Percentiles rank a stretch among this genome's conserved stretches.
These are phyloP conservation scores for Sinocyclocheilus maitianheensis DNA, from an alignment of 2,113 vertebrate species.

Conservation along the genomic window DNA sequence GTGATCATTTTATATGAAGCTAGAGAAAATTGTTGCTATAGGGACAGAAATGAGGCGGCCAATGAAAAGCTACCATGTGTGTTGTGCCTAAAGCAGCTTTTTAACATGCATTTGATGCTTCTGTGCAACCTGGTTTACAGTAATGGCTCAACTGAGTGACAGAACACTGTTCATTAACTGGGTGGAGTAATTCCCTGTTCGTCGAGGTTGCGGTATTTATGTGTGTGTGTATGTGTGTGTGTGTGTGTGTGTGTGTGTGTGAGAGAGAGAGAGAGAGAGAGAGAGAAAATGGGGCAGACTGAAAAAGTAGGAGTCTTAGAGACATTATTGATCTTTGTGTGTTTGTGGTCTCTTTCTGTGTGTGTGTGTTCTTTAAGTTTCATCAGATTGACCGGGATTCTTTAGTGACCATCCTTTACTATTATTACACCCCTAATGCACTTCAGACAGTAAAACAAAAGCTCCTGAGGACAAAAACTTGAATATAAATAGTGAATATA, in stretches of 20 bases:
- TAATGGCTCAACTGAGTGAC: conserved; percentile 22
- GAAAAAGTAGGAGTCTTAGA: not conserved
- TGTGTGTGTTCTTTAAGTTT: not conserved
- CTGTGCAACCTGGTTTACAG: conserved; percentile 12
- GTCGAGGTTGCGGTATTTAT: conserved; percentile 28
- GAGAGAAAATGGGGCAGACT: conserved; percentile 3
- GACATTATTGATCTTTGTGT: conserved; percentile 12
- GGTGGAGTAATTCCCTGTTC: conserved; percentile 55
- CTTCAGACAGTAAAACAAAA: conserved; percentile 1
- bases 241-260: not conserved
- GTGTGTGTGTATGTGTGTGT: conserved; percentile 9
- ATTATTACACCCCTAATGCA: not conserved
- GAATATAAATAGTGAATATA: not conserved
- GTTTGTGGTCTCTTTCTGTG: not conserved
- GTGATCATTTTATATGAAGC: conserved; percentile 22
- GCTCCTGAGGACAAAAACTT: not conserved
- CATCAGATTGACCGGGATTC: not conserved
- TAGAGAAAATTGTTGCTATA: conserved; percentile 33
- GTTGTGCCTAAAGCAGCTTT: conserved; percentile 2
- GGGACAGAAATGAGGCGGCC: not conserved
- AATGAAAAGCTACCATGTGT: not conserved
- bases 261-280: not conserved
- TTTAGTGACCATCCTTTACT: conserved; percentile 32
- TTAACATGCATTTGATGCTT: not conserved
- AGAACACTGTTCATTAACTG: not conserved